These are phyloP conservation scores for Campoletis sonorensis DNA, from an alignment of 1,140 invertebrate species.

Conservation along the genomic window DNA sequence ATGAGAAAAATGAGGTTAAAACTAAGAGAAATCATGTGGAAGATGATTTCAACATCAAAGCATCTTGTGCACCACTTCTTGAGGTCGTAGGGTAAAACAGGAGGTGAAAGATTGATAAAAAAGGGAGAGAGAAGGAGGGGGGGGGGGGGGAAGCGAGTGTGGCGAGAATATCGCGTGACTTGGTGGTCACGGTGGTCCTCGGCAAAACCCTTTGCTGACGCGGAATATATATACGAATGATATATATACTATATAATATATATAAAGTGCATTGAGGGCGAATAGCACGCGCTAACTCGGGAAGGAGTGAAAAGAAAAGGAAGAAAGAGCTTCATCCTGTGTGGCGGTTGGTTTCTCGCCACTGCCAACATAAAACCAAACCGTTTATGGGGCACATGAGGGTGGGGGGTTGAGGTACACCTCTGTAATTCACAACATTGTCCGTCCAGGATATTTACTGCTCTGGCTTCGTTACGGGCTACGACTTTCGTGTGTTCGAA, in stretches of 20 bases:
- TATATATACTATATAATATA: conserved; percentile 8
- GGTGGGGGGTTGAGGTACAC: conserved; percentile 56
- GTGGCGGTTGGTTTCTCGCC: conserved; percentile 62
- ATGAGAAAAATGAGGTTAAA: neutral
- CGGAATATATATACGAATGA: neutral
- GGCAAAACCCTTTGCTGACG: conserved; percentile 24
- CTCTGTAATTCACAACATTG: conserved; percentile 73
- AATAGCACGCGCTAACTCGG: neutral
- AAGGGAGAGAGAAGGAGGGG: conserved; percentile 31
- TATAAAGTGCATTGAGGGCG: neutral
- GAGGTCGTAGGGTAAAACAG: conserved; percentile 1
- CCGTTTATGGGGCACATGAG: conserved; percentile 67
- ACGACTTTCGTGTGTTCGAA: conserved; percentile 28
- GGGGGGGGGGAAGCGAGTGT: neutral
- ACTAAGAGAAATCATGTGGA: neutral
- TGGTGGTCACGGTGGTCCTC: conserved; percentile 46
- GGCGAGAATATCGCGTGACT: conserved; percentile 60
- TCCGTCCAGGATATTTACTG: conserved; percentile 71
- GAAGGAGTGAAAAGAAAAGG: neutral
- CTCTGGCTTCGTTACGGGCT: conserved; percentile 64
- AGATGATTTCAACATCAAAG: neutral
- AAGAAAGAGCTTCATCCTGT: conserved; percentile 61
- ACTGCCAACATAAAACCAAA: conserved; percentile 70
- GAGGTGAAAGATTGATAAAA: conserved; percentile 30
- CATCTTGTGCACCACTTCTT: neutral